phyloP scores from a whole-genome alignment of 2,113 vertebrate species.

The Hippolais icterina region DNA sequence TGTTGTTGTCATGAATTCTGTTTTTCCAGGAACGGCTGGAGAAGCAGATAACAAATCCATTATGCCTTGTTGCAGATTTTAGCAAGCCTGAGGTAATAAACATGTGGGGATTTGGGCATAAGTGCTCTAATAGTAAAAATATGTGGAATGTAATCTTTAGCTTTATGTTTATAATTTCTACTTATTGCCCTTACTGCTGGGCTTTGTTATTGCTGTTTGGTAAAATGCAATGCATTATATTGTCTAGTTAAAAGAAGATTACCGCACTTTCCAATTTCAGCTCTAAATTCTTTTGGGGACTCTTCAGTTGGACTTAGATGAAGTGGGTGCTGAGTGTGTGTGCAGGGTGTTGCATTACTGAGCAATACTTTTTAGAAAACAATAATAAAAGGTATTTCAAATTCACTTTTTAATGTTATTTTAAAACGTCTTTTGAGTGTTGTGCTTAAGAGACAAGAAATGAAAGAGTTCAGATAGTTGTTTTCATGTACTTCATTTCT shows the following conservation, averaged over 20 bases:
- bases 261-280: not conserved
- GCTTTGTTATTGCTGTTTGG: not conserved
- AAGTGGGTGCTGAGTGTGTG: not conserved
- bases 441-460: not conserved
- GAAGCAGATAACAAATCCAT: slow-evolving; percentile 85
- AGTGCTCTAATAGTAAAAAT: not conserved
- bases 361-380: not conserved
- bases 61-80: slow-evolving; percentile 86
- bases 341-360: not conserved
- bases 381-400: not conserved
- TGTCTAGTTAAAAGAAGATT: not conserved
- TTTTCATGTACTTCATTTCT: not conserved
- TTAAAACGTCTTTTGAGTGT: rapidly evolving
- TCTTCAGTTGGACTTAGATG: not conserved
- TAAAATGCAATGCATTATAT: not conserved
- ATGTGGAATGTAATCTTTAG: not conserved
- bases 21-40: slow-evolving; percentile 85
- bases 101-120: not conserved
- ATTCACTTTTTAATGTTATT: not conserved
- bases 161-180: not conserved
- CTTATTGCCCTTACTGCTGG: not conserved
- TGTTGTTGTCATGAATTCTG: not conserved
- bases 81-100: slow-evolving; percentile 92
- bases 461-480: not conserved
- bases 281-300: not conserved